A percentile compares a stretch with the other conserved stretches of the same genome.
Evolutionary conservation across 2,888 invertebrate species (phyloP).

Genomic region (Tiphia femorata): DNA sequence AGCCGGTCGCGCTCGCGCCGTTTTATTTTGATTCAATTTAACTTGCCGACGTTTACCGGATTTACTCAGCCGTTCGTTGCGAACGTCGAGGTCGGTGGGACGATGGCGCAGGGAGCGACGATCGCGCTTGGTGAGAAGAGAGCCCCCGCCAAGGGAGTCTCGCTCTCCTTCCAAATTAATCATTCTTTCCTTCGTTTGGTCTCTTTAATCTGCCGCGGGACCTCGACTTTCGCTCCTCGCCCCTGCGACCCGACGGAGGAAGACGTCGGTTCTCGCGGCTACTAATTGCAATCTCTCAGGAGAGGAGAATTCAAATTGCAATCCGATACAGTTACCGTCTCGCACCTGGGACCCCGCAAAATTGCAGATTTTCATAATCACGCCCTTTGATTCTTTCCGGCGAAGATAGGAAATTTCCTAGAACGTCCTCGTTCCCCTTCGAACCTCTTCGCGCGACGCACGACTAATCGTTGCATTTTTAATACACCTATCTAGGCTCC

Average conservation of each 20-base stretch:
- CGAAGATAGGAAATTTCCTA: too few species aligned
- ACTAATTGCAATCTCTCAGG: slow-evolving; percentile 39
- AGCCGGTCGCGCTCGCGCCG: too few species aligned
- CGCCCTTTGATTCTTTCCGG: too few species aligned
- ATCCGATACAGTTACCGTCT: slow-evolving; percentile 15
- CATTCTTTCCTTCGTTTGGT: neutral
- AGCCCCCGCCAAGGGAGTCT: too few species aligned
- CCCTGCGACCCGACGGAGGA: neutral
- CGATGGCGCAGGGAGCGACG: neutral
- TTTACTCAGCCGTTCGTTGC: neutral
- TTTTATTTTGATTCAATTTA: slow-evolving; percentile 20
- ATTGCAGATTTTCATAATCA: too few species aligned
- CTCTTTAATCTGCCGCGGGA: too few species aligned
- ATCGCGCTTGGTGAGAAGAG: neutral
- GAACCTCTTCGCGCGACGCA: too few species aligned
- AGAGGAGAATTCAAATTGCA: slow-evolving; percentile 32
- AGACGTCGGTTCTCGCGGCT: neutral
- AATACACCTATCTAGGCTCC: too few species aligned
- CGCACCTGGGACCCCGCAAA: too few species aligned
- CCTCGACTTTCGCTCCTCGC: neutral
- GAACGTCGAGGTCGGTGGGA: neutral
- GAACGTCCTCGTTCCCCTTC: too few species aligned
- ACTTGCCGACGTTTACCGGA: slow-evolving; percentile 10
- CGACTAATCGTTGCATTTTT: too few species aligned
- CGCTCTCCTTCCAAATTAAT: neutral